phyloP scores from a whole-genome alignment of 2,888 invertebrate species.

The Nomada hirtipes region DNA sequence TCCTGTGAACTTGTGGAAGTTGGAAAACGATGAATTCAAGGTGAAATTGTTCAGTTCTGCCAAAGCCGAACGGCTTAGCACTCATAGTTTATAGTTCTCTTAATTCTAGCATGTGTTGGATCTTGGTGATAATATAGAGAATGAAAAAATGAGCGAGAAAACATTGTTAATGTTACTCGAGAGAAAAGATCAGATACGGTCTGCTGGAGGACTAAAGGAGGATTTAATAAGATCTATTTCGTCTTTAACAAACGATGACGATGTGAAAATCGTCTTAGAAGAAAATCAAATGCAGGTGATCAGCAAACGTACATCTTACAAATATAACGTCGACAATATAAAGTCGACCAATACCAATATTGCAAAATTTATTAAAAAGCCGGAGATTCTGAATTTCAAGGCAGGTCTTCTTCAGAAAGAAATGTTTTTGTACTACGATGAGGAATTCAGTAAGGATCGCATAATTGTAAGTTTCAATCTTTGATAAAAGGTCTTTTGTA shows the following conservation, averaged over 20 bases:
- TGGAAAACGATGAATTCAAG: constrained; percentile 76
- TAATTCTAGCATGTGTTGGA: constrained; percentile 68
- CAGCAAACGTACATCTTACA: constrained; percentile 52
- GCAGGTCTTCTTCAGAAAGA: constrained; percentile 72
- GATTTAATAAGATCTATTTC: constrained; percentile 3
- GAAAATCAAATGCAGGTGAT: constrained; percentile 54
- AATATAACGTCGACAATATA: constrained; percentile 39
- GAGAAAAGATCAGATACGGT: constrained; percentile 59
- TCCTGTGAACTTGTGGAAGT: constrained; percentile 84
- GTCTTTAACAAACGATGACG: constrained; percentile 17
- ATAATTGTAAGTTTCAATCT: constrained; percentile 73
- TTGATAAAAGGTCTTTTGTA: not conserved
- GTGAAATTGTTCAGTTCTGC: constrained; percentile 70
- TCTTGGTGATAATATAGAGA: constrained; percentile 69
- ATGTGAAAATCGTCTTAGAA: constrained; percentile 58
- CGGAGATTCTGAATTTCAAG: constrained; percentile 63
- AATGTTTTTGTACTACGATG: constrained; percentile 70
- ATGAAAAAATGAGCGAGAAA: constrained; percentile 61
- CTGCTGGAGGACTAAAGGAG: constrained; percentile 23
- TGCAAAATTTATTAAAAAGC: constrained; percentile 44
- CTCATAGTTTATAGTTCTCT: too few relatives aligned
- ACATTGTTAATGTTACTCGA: constrained; percentile 62
- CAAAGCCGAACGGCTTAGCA: not conserved
- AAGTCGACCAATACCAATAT: not conserved
- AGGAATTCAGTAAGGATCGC: constrained; percentile 67